phyloP scores from a whole-genome alignment of 2,113 vertebrate species.

The Nothocercus nigrocapillus region DNA sequence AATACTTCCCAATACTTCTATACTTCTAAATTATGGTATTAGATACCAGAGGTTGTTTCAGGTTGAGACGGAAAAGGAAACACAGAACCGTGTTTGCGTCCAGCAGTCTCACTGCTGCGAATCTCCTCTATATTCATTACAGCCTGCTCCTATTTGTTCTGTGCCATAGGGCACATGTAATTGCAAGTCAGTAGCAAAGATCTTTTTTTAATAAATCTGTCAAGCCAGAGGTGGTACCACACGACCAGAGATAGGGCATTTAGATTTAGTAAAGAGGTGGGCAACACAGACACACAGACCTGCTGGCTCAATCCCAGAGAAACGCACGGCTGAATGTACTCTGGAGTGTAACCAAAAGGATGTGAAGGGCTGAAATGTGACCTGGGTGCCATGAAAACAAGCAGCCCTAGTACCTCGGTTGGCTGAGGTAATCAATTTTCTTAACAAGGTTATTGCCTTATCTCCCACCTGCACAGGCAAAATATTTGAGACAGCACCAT shows the following conservation, averaged over 20 bases:
- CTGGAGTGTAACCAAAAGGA: neutral
- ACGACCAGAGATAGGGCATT: neutral
- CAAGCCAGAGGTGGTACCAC: neutral
- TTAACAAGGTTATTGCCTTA: neutral
- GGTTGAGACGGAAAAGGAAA: neutral
- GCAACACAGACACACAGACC: neutral
- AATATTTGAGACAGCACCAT: neutral
- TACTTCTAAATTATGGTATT: neutral
- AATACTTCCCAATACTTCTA: neutral
- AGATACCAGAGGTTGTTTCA: neutral
- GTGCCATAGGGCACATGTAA: constrained; percentile 6
- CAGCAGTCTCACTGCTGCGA: neutral
- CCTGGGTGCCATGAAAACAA: neutral
- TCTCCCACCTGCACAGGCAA: neutral
- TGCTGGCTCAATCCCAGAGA: neutral
- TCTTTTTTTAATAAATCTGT: neutral
- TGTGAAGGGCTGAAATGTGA: neutral
- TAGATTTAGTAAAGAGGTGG: neutral
- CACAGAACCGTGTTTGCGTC: neutral
- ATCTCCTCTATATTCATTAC: neutral
- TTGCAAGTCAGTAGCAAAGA: neutral
- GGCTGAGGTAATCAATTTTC: neutral
- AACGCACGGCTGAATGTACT: neutral
- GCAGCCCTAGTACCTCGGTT: accelerated
- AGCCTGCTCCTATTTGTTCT: neutral